Conservation (phyloP, 2,797 vertebrate genomes). For the Galago senegalensis region DNA sequence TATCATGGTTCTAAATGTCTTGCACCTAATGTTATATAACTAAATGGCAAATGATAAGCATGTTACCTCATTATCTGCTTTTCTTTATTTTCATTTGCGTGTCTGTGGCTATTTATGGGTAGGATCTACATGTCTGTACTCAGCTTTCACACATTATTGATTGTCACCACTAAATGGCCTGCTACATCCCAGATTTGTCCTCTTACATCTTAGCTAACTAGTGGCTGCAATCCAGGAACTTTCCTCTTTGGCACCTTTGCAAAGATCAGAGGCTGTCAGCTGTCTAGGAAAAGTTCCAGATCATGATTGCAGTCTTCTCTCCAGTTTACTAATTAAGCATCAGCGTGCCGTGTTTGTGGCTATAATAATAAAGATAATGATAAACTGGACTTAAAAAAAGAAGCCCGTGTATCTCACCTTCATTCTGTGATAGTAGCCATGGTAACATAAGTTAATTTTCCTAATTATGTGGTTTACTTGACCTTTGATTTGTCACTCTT, state of each 20-base stretch:
- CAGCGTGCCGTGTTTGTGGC: neutral
- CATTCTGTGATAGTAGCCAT: neutral
- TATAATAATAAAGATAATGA: neutral
- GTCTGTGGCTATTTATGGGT: neutral
- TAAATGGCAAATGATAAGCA: neutral
- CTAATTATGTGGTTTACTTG: neutral
- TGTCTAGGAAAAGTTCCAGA: neutral
- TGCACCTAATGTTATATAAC: neutral
- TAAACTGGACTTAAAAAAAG: neutral
- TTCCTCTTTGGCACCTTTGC: neutral
- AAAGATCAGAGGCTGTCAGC: neutral
- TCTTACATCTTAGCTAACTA: neutral
- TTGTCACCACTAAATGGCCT: neutral
- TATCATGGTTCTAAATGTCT: neutral
- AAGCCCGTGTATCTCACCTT: neutral
- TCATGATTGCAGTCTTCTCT: neutral
- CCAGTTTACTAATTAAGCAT: neutral
- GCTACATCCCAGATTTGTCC: neutral
- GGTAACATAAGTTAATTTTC: neutral
- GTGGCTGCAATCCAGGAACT: neutral
- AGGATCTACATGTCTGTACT: neutral
- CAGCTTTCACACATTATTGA: neutral
- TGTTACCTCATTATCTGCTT: neutral
- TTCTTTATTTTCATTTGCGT: neutral
- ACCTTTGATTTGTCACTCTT: constrained; percentile 14